Conservation (phyloP, 1,140 invertebrate genomes). For the Oryctes rhinoceros region DNA sequence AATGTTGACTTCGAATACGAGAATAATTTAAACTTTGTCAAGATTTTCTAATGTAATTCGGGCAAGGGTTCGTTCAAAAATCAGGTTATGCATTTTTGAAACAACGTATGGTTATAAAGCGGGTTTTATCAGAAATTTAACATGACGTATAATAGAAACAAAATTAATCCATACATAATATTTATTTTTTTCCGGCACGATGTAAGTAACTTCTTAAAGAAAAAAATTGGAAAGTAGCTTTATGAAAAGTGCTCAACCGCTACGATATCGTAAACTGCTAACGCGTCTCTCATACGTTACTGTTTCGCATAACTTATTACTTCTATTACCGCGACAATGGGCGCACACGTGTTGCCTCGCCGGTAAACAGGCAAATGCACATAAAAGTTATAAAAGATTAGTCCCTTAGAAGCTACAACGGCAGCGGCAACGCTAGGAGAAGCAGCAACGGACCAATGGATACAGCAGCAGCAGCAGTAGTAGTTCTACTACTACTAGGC, state of each 20-base stretch:
- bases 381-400: constrained; percentile 25
- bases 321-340: constrained; percentile 17
- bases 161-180: no score
- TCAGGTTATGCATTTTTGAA: no score
- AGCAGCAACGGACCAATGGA: no score
- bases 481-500: background rate
- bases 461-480: constrained; percentile 16
- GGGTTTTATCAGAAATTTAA: no score
- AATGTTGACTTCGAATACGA: no score
- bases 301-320: constrained; percentile 1
- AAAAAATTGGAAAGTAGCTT: background rate
- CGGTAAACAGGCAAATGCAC: constrained; percentile 23
- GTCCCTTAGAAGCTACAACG: constrained; percentile 15
- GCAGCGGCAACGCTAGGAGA: background rate
- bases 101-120: no score
- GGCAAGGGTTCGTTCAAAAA: no score
- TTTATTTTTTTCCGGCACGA: no score
- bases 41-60: no score
- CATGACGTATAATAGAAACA: no score
- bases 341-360: constrained; percentile 19
- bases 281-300: background rate
- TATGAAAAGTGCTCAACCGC: background rate
- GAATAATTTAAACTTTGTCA: no score
- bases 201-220: no score
- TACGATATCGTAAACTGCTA: background rate